phyloP scores from a whole-genome alignment of 2,797 vertebrate species.

The Micromesistius poutassou region DNA sequence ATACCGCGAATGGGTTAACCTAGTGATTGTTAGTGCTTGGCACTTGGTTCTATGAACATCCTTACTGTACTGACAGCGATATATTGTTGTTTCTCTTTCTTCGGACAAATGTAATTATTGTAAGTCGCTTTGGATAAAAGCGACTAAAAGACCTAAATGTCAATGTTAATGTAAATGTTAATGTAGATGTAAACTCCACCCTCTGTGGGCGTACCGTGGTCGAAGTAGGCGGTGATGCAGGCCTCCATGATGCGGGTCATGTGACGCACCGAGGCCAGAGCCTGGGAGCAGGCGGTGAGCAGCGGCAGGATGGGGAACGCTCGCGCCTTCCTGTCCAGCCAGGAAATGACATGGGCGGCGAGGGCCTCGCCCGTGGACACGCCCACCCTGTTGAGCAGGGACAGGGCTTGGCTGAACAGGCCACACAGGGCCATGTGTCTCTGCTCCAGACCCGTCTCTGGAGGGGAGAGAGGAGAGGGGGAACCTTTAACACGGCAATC shows the following conservation, averaged over 20 bases:
- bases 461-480: slow-evolving; percentile 6
- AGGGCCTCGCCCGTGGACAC: slow-evolving; percentile 85
- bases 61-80: too few relatives aligned
- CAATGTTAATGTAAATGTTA: neutral
- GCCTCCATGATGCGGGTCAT: slow-evolving; percentile 93
- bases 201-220: slow-evolving; percentile 66
- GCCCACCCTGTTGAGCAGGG: slow-evolving; percentile 85
- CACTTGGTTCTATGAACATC: too few relatives aligned
- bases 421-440: slow-evolving; percentile 90
- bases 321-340: slow-evolving; percentile 80
- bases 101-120: too few relatives aligned
- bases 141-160: too few relatives aligned
- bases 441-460: slow-evolving; percentile 84
- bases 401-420: slow-evolving; percentile 85
- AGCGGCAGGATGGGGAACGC: slow-evolving; percentile 87
- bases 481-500: too few relatives aligned
- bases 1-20: neutral
- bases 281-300: slow-evolving; percentile 87
- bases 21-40: too few relatives aligned
- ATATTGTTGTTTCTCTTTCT: too few relatives aligned
- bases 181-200: neutral
- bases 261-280: slow-evolving; percentile 91
- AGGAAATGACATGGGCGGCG: slow-evolving; percentile 76
- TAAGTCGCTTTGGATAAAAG: too few relatives aligned
- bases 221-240: slow-evolving; percentile 90